phyloP scores from a whole-genome alignment of 2,888 invertebrate species.

The Biston stratarius region DNA sequence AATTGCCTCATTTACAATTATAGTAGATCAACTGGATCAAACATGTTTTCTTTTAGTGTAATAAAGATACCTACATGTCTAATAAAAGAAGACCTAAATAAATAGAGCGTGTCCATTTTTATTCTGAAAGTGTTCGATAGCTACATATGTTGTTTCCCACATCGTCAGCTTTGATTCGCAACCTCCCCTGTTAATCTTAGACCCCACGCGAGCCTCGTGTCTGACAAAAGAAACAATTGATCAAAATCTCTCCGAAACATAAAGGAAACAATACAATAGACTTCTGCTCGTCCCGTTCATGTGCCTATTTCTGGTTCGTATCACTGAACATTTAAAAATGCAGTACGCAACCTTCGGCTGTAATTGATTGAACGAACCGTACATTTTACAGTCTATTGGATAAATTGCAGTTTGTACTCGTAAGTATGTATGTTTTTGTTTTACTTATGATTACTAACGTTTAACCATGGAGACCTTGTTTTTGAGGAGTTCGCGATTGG shows the following conservation, averaged over 20 bases:
- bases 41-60: neutral
- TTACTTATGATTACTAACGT: too few relatives aligned
- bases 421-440: too few relatives aligned
- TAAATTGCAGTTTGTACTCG: too few relatives aligned
- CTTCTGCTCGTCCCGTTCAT: slow-evolving; percentile 19
- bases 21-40: too few relatives aligned
- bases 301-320: slow-evolving; percentile 14
- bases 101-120: neutral
- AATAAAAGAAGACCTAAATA: neutral
- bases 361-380: too few relatives aligned
- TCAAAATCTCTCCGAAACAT: slow-evolving; percentile 30
- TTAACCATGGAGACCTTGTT: too few relatives aligned
- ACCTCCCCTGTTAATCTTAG: slow-evolving; percentile 20
- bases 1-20: too few relatives aligned
- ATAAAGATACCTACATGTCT: neutral
- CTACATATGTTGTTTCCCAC: slow-evolving; percentile 25
- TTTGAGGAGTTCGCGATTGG: too few relatives aligned
- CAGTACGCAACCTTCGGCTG: neutral
- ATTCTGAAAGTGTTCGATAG: slow-evolving; percentile 3
- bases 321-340: neutral
- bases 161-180: slow-evolving; percentile 23
- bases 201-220: slow-evolving; percentile 13
- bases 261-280: slow-evolving; percentile 35
- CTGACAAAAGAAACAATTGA: slow-evolving; percentile 35
- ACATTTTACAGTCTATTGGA: too few relatives aligned